Conservation (phyloP, 2,888 invertebrate species). For the Hirudinaria manillensis region DNA sequence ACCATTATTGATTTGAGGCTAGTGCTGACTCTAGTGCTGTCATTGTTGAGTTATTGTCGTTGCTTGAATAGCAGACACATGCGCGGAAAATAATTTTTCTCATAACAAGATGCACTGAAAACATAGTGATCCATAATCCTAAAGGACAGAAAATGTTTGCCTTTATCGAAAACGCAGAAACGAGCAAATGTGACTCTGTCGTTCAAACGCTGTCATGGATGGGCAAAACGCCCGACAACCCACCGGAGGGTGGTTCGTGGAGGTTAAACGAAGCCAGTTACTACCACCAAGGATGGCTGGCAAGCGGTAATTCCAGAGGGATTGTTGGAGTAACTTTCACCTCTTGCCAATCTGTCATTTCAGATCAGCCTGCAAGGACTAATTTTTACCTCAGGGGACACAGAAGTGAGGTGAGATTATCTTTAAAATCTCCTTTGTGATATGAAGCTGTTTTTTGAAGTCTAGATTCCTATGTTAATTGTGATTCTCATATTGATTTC, state of each 20-base stretch:
- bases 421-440: not conserved
- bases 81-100: not conserved
- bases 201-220: conserved; percentile 93
- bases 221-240: conserved; percentile 92
- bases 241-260: conserved; percentile 66
- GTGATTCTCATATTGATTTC: too few relatives aligned
- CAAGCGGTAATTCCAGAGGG: conserved; percentile 81
- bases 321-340: conserved; percentile 94
- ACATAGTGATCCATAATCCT: not conserved
- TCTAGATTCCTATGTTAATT: too few relatives aligned
- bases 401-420: conserved; percentile 72
- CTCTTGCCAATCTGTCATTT: conserved; percentile 76
- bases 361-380: conserved; percentile 70
- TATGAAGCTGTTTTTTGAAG: too few relatives aligned
- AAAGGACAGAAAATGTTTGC: conserved; percentile 69
- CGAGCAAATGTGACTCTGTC: conserved; percentile 89
- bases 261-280: conserved; percentile 64
- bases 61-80: too few relatives aligned
- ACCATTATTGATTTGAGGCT: too few relatives aligned
- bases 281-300: conserved; percentile 95
- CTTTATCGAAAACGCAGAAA: conserved; percentile 86
- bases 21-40: too few relatives aligned
- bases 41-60: too few relatives aligned
- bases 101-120: not conserved
- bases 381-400: conserved; percentile 96